Percentiles rank a stretch among this genome's conserved stretches.
Conservation (phyloP, 2,113 vertebrate species). For the Toxostoma redivivum region DNA sequence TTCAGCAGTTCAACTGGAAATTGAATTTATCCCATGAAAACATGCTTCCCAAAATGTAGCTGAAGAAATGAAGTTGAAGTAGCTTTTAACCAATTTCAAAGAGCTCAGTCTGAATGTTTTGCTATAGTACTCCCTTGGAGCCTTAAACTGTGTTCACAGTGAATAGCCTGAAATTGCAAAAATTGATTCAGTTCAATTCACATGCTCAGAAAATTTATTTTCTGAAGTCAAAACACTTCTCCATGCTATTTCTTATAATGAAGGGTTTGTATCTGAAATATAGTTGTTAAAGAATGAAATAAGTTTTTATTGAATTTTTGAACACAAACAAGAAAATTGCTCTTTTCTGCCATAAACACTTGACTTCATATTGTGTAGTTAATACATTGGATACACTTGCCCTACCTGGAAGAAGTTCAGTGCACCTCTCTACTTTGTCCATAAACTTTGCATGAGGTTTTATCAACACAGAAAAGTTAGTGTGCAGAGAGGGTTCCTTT, state of each 20-base stretch:
- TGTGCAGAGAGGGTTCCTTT: not conserved
- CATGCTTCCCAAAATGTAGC: not conserved
- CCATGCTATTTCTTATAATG: not conserved
- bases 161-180: slow-evolving; percentile 19
- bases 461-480: not conserved
- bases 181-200: slow-evolving; percentile 19
- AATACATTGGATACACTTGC: not conserved
- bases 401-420: not conserved
- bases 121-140: not conserved
- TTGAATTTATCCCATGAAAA: slow-evolving; percentile 3
- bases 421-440: not conserved
- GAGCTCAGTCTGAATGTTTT: not conserved
- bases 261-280: not conserved
- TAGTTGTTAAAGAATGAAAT: not conserved
- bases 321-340: not conserved
- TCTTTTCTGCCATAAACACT: not conserved
- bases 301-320: not conserved
- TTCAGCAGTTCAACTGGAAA: slow-evolving; percentile 2
- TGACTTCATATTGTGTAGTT: not conserved
- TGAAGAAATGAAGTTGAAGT: slow-evolving; percentile 5
- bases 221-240: not conserved
- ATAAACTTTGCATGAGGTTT: not conserved
- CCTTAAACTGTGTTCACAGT: not conserved
- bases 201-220: not conserved
- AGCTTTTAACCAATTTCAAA: slow-evolving; percentile 19